phyloP scores from a whole-genome alignment of 2,113 vertebrate species.

The Myocastor coypus region DNA sequence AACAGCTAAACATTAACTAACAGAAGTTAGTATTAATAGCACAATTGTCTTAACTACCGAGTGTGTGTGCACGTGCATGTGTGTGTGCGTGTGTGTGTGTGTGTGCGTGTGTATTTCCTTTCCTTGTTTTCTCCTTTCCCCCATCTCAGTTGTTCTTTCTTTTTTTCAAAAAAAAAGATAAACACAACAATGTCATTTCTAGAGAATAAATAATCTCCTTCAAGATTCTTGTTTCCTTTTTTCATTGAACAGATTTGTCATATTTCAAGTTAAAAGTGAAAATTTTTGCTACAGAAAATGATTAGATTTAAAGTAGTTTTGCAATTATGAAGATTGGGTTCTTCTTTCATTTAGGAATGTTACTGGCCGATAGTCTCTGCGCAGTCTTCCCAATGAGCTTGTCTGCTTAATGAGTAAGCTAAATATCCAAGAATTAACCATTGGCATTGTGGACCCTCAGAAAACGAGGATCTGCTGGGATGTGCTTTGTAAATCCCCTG shows the following conservation, averaged over 20 bases:
- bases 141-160: no score
- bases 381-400: background rate
- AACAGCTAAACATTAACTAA: no score
- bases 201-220: background rate
- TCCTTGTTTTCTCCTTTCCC: no score
- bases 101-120: no score
- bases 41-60: no score
- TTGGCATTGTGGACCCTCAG: background rate
- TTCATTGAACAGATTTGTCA: background rate
- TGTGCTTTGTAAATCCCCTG: background rate
- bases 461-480: background rate
- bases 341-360: background rate
- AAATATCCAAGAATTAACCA: background rate
- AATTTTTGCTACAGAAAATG: background rate
- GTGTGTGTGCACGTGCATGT: no score
- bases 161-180: no score
- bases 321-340: background rate
- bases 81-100: no score
- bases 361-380: background rate
- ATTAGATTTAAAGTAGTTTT: background rate
- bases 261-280: conserved; percentile 26
- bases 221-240: background rate
- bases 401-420: background rate
- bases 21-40: no score
- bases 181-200: background rate